Conservation (phyloP, 2,797 vertebrate genomes). For the Lateolabrax maculatus region DNA sequence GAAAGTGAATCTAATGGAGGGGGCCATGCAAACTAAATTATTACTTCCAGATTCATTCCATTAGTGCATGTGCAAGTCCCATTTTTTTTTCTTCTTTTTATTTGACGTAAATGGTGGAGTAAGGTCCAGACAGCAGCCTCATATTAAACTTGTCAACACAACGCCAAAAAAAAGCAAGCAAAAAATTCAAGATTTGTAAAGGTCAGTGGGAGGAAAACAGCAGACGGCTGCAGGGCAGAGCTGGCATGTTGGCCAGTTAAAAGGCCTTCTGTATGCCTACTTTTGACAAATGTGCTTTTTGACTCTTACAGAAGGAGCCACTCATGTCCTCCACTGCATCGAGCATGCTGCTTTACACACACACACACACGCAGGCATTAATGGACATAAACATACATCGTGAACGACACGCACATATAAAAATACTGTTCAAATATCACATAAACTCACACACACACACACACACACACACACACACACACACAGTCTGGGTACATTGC, state of each 20-base stretch:
- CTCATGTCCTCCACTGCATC: slow-evolving; percentile 15
- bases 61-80: slow-evolving; percentile 8
- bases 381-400: slow-evolving; percentile 33
- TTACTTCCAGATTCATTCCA: slow-evolving; percentile 47
- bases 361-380: neutral
- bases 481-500: slow-evolving; percentile 59
- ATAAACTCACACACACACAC: slow-evolving; percentile 45
- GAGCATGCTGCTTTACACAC: slow-evolving; percentile 1
- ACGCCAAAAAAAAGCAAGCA: slow-evolving; percentile 41
- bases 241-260: slow-evolving; percentile 49
- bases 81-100: slow-evolving; percentile 46
- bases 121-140: slow-evolving; percentile 46
- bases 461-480: slow-evolving; percentile 34
- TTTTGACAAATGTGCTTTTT: slow-evolving; percentile 74
- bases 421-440: slow-evolving; percentile 53
- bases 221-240: slow-evolving; percentile 59
- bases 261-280: slow-evolving; percentile 44
- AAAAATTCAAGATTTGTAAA: slow-evolving; percentile 72
- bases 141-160: slow-evolving; percentile 69
- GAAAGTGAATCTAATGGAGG: slow-evolving; percentile 38
- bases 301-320: slow-evolving; percentile 38
- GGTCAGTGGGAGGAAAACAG: slow-evolving; percentile 76
- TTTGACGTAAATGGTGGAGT: slow-evolving; percentile 72
- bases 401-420: slow-evolving; percentile 46
- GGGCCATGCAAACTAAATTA: slow-evolving; percentile 40